Evolutionary conservation across 2,888 invertebrate species (phyloP).

Genomic region (Colostygia pectinataria): DNA sequence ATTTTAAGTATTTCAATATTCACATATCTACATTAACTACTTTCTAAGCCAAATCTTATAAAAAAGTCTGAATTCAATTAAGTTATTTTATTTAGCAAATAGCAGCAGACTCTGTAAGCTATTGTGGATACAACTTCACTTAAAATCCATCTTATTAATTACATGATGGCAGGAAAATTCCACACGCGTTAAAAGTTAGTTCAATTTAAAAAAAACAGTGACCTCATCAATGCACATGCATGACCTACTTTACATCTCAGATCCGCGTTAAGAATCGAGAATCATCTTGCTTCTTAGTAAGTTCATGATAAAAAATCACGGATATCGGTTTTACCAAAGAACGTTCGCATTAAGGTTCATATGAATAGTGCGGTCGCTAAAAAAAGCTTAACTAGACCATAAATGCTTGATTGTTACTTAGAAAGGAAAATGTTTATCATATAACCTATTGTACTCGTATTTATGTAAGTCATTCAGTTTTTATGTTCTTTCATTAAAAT

Average conservation of each 20-base stretch:
- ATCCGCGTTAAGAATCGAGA: constrained; percentile 17
- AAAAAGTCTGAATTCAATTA: too few relatives aligned
- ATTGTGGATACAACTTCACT: not conserved
- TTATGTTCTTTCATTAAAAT: too few relatives aligned
- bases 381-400: constrained; percentile 7
- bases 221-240: constrained; percentile 8
- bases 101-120: not conserved
- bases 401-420: not conserved
- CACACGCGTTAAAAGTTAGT: not conserved
- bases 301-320: constrained; percentile 12
- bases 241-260: constrained; percentile 12
- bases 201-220: not conserved
- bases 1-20: too few relatives aligned
- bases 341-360: too few relatives aligned
- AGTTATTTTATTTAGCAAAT: too few relatives aligned
- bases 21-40: too few relatives aligned
- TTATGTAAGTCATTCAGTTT: too few relatives aligned
- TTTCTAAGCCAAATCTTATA: too few relatives aligned
- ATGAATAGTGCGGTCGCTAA: constrained; percentile 7
- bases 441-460: too few relatives aligned
- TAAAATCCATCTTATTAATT: too few relatives aligned
- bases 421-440: constrained; percentile 4
- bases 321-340: constrained; percentile 16
- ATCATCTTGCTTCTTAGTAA: constrained; percentile 24
- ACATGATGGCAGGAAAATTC: constrained; percentile 4